A percentile compares a stretch with the other conserved stretches of the same genome.
Evolutionary conservation across 2,113 vertebrate genomes (phyloP).

Genomic region (Lutjanus erythropterus): DNA sequence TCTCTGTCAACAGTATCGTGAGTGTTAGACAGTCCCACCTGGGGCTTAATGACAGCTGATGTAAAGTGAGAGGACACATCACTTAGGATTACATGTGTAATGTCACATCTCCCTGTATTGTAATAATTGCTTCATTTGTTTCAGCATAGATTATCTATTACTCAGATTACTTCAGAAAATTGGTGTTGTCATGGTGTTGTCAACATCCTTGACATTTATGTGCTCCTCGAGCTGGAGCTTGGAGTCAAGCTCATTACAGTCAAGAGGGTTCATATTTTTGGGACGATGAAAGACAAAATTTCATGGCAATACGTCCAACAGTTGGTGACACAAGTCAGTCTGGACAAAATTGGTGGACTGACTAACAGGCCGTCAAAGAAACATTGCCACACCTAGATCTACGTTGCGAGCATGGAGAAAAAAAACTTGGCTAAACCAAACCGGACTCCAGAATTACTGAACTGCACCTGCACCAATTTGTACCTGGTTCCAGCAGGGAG

Average conservation of each 20-base stretch:
- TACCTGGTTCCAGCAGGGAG: conserved; percentile 17
- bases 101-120: neutral
- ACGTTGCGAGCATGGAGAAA: too few species aligned
- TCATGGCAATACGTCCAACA: neutral
- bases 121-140: neutral
- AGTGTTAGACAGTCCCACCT: neutral
- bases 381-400: neutral
- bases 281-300: too few species aligned
- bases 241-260: too few species aligned
- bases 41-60: neutral
- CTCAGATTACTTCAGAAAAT: too few species aligned
- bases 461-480: neutral
- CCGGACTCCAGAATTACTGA: neutral
- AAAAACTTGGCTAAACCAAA: neutral
- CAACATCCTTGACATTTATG: too few species aligned
- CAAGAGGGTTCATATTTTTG: too few species aligned
- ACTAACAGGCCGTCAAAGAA: neutral
- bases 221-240: too few species aligned
- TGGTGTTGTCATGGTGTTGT: too few species aligned
- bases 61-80: neutral
- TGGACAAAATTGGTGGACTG: neutral
- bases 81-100: neutral
- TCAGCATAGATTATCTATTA: neutral
- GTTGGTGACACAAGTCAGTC: neutral
- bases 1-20: neutral